These are phyloP conservation scores for Proisotoma minuta DNA, from an alignment of 2,888 invertebrate species.

Conservation along the genomic window DNA sequence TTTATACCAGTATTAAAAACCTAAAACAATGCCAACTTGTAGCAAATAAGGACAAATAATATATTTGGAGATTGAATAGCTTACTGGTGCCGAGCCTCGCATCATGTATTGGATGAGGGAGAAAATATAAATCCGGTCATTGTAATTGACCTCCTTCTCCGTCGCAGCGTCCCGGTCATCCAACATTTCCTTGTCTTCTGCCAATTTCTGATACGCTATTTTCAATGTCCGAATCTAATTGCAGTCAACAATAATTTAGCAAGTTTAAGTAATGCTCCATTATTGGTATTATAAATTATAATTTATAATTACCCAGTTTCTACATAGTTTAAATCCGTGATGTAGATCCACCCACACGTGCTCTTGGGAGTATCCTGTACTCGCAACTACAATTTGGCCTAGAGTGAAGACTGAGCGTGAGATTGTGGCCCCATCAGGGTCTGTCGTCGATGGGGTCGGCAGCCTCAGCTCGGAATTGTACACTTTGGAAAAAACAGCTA, in stretches of 20 bases:
- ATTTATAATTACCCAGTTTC: constrained; percentile 13
- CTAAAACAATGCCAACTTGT: too few species aligned
- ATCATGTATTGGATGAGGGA: constrained; percentile 12
- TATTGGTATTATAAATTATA: too few species aligned
- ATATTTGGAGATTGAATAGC: too few species aligned
- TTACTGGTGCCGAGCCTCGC: background rate
- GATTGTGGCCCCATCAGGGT: constrained; percentile 10
- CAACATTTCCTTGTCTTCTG: background rate
- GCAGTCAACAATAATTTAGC: too few species aligned
- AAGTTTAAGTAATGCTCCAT: too few species aligned
- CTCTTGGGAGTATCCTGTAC: background rate
- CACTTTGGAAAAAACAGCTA: constrained; percentile 3
- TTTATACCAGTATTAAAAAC: background rate
- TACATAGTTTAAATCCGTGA: constrained; percentile 7
- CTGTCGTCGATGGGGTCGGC: background rate
- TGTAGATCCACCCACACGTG: background rate
- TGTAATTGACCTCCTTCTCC: constrained; percentile 16
- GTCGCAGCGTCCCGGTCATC: background rate
- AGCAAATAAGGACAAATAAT: too few species aligned
- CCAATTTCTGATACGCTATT: background rate
- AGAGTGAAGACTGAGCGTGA: constrained; percentile 11
- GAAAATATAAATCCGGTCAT: constrained; percentile 12
- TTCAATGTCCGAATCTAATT: constrained; percentile 3
- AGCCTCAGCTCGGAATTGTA: constrained; percentile 1
- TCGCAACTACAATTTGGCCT: background rate